These are phyloP conservation scores for Pachypsylla venusta DNA, from an alignment of 1,140 invertebrate genomes.

Conservation along the genomic window DNA sequence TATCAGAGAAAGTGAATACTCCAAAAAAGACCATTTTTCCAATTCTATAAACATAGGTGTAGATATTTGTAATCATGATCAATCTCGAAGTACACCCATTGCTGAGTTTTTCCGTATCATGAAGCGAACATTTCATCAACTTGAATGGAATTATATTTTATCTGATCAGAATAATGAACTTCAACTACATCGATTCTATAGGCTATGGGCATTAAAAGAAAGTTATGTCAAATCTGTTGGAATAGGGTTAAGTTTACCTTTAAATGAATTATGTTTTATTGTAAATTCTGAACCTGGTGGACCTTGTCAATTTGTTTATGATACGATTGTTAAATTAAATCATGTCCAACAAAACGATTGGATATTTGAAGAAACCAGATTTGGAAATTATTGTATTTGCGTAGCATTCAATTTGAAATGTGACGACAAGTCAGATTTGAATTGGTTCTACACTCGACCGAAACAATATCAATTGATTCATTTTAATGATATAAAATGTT, in stretches of 20 bases:
- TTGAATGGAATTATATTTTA: constrained; percentile 65
- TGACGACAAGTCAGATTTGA: no score
- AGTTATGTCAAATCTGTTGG: constrained; percentile 86
- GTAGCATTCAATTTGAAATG: no score
- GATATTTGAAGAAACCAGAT: constrained; percentile 71
- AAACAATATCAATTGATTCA: no score
- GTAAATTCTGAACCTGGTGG: constrained; percentile 37
- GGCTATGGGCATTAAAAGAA: constrained; percentile 91
- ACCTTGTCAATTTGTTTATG: constrained; percentile 35
- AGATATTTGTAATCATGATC: constrained; percentile 61
- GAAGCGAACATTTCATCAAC: constrained; percentile 57
- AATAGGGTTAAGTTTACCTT: constrained; percentile 61
- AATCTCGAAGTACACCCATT: constrained; percentile 43
- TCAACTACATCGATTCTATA: constrained; percentile 58
- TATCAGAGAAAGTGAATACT: no score
- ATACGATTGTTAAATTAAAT: constrained; percentile 53
- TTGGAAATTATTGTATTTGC: constrained; percentile 64
- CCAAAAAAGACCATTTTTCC: no score
- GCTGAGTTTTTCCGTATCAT: constrained; percentile 74
- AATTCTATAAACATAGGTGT: constrained; percentile 37
- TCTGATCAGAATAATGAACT: constrained; percentile 34
- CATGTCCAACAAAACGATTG: constrained; percentile 45
- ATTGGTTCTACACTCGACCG: no score
- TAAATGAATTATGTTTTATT: constrained; percentile 59
- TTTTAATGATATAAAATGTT: no score